These are phyloP conservation scores for Microcebus jonahi DNA, from an alignment of 2,113 vertebrate genomes.

Conservation along the genomic window DNA sequence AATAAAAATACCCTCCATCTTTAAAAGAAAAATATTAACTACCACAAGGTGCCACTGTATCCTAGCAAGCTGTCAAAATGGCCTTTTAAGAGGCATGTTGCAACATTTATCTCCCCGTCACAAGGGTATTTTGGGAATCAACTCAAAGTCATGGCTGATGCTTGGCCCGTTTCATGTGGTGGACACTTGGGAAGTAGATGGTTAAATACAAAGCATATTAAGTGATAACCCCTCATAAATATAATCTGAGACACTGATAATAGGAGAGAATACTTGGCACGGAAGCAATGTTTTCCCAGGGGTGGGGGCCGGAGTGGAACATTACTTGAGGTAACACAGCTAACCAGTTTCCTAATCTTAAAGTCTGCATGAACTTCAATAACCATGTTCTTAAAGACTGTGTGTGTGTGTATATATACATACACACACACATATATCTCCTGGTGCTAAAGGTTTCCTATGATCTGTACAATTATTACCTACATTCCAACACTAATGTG, in stretches of 20 bases:
- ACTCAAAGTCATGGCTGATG: conserved; percentile 38
- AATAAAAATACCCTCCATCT: neutral
- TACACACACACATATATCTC: neutral
- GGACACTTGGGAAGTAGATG: conserved; percentile 45
- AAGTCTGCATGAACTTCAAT: conserved; percentile 37
- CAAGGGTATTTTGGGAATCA: neutral
- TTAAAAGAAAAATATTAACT: neutral
- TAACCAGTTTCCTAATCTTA: conserved; percentile 67
- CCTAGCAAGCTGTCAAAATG: conserved; percentile 57
- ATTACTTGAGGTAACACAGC: conserved; percentile 62
- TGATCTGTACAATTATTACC: conserved; percentile 18
- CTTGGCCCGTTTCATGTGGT: neutral
- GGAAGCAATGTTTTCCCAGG: conserved; percentile 18
- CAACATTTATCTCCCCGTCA: neutral
- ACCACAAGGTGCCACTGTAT: conserved; percentile 82
- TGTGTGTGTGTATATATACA: neutral
- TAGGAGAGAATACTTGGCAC: conserved; percentile 60
- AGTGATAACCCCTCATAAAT: conserved; percentile 50
- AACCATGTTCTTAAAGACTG: conserved; percentile 4
- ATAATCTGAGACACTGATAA: conserved; percentile 39
- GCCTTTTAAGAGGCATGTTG: neutral
- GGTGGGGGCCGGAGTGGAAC: neutral
- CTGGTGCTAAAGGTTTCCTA: conserved; percentile 6
- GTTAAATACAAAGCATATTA: conserved; percentile 51
- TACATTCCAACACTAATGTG: conserved; percentile 55